Evolutionary conservation across 2,888 invertebrate genomes (phyloP), one percentile per base, ranked within the genome.

Genomic region (Cantharis lateralis): DNA sequence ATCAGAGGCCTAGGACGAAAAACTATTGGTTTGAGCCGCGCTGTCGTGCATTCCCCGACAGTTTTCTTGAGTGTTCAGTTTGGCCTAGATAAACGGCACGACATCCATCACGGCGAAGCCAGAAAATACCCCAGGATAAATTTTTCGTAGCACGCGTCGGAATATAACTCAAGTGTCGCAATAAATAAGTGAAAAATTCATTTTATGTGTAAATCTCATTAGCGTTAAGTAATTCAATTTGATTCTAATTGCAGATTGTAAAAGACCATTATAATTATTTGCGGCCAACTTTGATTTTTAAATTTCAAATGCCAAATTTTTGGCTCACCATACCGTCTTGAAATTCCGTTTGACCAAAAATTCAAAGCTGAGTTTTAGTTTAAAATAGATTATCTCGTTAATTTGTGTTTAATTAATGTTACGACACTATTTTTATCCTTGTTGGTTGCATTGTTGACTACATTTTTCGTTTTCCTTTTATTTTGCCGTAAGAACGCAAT

Each of bases 241-340:
- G 71, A 71, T 74, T 78, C 78, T 78, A 78, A 78, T 78, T 78
- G 77, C 76, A 75, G 78, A 66, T 66, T 66, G 64, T 24, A 66
- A 24, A 66, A 66, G 64, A 70, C 77, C 78, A 78, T 80, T 77
- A 78, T 78, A 76, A 66, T 80, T 81, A 81, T 81, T 80, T 78
- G 80, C 78, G 78, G 82, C 81, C 79, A 79, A 79, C 78, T 76
- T 63, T 26, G 72, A 72, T 87, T 87, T 86, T 86, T 86, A 84
- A 84, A 84, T 85, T 85, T 83, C 85, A 88, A 88, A 88, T 88
- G 88, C 87, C 88, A 88, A 88, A 88, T 88, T 88, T 88, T 88
- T 88, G 88, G 88, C 88, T 82, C 84, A 79, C 73, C 72, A 79
- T 78, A 80, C 78, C 77, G 79, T 78, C 84, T 81, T 80, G 85